Evolutionary conservation across 37 sponge, comb jelly and placozoan genomes (phyloP).

Genomic region (Ephydatia muelleri): DNA sequence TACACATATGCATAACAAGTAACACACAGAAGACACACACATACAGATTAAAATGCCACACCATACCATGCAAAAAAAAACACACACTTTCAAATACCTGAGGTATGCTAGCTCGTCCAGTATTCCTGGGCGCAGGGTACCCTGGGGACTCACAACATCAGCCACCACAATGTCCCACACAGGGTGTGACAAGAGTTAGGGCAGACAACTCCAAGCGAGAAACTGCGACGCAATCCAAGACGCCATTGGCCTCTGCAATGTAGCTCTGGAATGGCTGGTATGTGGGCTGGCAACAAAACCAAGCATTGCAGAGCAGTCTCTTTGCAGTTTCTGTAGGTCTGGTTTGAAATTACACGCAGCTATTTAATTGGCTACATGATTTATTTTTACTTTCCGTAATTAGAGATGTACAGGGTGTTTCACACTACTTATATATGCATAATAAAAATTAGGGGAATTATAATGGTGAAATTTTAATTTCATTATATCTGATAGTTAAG

Average conservation of each 20-base stretch:
- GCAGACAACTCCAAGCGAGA: slow-evolving; percentile 9
- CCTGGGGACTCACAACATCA: slow-evolving; percentile 58
- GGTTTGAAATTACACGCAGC: too few relatives aligned
- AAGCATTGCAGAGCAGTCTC: too few relatives aligned
- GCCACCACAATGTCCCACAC: slow-evolving; percentile 58
- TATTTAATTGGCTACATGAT: too few relatives aligned
- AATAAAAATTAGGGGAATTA: too few relatives aligned
- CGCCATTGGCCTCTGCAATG: slow-evolving; percentile 5
- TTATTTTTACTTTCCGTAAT: too few relatives aligned
- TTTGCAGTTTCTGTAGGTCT: too few relatives aligned
- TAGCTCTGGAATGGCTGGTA: slow-evolving; percentile 22
- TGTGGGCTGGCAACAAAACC: background rate
- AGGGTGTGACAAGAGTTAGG: slow-evolving; percentile 3
- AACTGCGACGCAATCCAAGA: slow-evolving; percentile 19
- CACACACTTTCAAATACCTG: too few relatives aligned
- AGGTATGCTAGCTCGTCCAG: slow-evolving; percentile 41
- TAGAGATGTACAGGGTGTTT: too few relatives aligned
- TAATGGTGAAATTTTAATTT: too few relatives aligned
- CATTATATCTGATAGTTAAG: too few relatives aligned
- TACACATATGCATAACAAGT: background rate
- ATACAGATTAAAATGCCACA: background rate
- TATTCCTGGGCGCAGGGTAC: slow-evolving; percentile 26
- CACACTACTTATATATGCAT: too few relatives aligned
- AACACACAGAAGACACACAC: background rate
- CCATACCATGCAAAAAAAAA: background rate